Evolutionary conservation across 2,888 invertebrate genomes (phyloP).

Genomic region (Lumbricus terrestris): DNA sequence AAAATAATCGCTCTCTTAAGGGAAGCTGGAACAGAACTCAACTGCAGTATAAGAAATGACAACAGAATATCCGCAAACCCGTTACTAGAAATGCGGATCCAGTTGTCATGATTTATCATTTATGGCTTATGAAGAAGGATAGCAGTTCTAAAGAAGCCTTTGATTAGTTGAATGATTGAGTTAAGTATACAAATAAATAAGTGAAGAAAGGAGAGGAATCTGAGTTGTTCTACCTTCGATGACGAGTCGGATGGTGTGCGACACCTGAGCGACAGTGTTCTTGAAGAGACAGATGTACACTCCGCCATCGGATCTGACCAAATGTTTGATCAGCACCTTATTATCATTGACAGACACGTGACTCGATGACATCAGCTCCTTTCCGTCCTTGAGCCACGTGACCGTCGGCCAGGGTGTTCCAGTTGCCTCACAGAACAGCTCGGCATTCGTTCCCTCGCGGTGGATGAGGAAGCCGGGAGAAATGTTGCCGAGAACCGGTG

Average conservation of each 20-base stretch:
- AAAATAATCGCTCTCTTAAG: too few species aligned
- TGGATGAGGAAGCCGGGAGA: constrained; percentile 41
- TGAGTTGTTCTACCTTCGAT: constrained; percentile 73
- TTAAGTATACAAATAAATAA: not conserved
- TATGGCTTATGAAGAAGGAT: not conserved
- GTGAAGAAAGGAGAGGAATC: not conserved
- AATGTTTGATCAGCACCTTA: constrained; percentile 71
- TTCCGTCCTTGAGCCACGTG: constrained; percentile 81
- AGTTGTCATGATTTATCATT: not conserved
- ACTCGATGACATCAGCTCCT: constrained; percentile 34
- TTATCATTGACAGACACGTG: constrained; percentile 24
- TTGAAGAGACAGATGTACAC: constrained; percentile 94
- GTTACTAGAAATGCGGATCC: too few species aligned
- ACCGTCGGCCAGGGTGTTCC: constrained; percentile 91
- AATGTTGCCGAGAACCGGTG: constrained; percentile 37
- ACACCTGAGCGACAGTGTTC: constrained; percentile 92
- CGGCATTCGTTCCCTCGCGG: constrained; percentile 79
- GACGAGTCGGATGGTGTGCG: constrained; percentile 91
- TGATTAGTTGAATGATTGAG: not conserved
- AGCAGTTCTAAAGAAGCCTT: not conserved
- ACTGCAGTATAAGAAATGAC: too few species aligned
- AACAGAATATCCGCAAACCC: too few species aligned
- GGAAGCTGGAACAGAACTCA: too few species aligned
- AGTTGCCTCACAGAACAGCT: constrained; percentile 92
- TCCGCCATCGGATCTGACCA: constrained; percentile 90